Conservation (phyloP, 2,888 invertebrate genomes). For the Boloria selene region DNA sequence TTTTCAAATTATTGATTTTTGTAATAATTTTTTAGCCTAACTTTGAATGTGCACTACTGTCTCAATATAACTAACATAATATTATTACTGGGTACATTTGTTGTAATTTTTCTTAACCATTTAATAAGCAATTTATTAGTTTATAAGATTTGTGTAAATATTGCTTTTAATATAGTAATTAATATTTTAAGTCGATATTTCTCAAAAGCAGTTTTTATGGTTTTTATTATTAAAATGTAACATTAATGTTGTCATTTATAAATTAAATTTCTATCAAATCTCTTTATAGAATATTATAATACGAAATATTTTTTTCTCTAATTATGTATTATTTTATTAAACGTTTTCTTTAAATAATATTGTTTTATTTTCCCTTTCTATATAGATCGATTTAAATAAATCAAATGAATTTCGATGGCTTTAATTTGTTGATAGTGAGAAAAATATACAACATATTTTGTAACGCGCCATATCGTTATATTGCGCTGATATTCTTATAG, state of each 20-base stretch:
- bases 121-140: constrained; percentile 10
- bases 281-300: background rate
- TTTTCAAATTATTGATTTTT: no score
- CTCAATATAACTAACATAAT: constrained; percentile 4
- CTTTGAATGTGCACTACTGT: background rate
- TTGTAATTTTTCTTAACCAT: constrained; percentile 8
- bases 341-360: constrained; percentile 16
- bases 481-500: no score
- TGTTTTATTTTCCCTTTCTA: background rate
- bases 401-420: no score
- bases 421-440: no score
- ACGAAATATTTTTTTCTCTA: constrained; percentile 3
- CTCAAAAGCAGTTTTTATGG: background rate
- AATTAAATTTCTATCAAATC: constrained; percentile 1
- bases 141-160: constrained; percentile 14
- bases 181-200: no score
- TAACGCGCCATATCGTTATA: no score
- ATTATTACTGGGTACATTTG: constrained; percentile 10
- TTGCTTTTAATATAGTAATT: constrained; percentile 3
- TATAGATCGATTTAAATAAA: background rate
- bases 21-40: no score
- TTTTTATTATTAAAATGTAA: constrained; percentile 4
- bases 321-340: constrained; percentile 11
- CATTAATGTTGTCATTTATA: background rate
- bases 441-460: no score